A percentile compares a stretch with the other conserved stretches of the same genome.
These are phyloP conservation scores for Yoshiicerus persimilis DNA, from an alignment of 1,140 invertebrate genomes.

Conservation along the genomic window DNA sequence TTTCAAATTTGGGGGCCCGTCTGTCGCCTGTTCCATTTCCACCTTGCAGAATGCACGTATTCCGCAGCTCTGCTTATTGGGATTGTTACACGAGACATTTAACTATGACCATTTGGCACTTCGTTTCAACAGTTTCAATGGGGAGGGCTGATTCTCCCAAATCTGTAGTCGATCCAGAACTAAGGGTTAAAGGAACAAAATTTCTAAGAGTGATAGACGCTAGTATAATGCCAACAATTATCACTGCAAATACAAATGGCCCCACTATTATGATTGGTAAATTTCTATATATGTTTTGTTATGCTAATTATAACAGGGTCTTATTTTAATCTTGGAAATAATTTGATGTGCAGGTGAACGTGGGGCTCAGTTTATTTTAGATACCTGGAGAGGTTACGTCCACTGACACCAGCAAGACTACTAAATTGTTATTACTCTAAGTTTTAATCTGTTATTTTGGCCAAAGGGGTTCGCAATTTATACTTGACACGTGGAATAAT, in stretches of 20 bases:
- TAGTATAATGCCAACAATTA: conserved; percentile 53
- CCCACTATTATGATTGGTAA: conserved; percentile 37
- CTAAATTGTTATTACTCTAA: no score
- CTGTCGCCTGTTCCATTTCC: conserved; percentile 21
- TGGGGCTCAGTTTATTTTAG: conserved; percentile 45
- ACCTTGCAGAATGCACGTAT: conserved; percentile 26
- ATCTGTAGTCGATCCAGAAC: conserved; percentile 40
- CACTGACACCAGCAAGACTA: background rate
- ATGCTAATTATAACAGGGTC: no score
- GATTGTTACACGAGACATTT: conserved; percentile 38
- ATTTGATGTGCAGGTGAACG: no score
- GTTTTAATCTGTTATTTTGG: background rate
- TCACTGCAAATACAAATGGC: conserved; percentile 51
- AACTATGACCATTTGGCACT: conserved; percentile 39
- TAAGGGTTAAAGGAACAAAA: conserved; percentile 33
- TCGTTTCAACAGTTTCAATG: conserved; percentile 47
- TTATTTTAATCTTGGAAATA: no score
- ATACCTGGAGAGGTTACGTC: conserved; percentile 43
- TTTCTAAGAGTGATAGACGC: conserved; percentile 54
- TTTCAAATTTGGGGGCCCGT: background rate
- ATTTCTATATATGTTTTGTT: no score
- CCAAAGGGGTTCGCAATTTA: conserved; percentile 32
- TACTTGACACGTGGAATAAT: conserved; percentile 13
- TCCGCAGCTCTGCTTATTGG: conserved; percentile 40
- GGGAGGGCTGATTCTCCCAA: conserved; percentile 47